Percentiles rank a stretch among this genome's conserved stretches.
Evolutionary conservation across 35 echinoderm and acorn worm species (phyloP).

Genomic region (Ptychodera flava): DNA sequence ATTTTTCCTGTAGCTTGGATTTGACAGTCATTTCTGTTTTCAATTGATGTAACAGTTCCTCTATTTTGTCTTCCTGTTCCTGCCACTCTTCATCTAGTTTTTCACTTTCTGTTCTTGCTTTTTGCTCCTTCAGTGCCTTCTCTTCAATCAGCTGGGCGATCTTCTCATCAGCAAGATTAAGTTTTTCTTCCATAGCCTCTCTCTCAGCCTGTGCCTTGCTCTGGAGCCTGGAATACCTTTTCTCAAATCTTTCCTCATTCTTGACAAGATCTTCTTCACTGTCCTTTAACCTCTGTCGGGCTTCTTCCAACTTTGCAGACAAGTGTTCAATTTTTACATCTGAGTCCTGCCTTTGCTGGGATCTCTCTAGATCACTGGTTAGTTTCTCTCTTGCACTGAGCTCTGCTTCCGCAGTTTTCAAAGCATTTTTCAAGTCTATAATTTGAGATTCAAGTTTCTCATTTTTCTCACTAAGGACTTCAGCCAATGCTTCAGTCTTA

Average conservation of each 20-base stretch:
- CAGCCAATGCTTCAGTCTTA: constrained; percentile 43
- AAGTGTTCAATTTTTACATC: constrained; percentile 22
- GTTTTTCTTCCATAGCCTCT: neutral
- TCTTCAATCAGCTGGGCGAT: neutral
- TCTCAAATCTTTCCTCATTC: constrained; percentile 46
- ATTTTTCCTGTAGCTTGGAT: constrained; percentile 51
- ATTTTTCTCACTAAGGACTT: constrained; percentile 60
- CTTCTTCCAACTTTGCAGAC: constrained; percentile 17
- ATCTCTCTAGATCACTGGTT: constrained; percentile 23
- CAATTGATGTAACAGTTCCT: constrained; percentile 53
- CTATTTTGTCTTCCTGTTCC: constrained; percentile 43
- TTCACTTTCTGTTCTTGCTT: neutral
- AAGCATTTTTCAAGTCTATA: constrained; percentile 22
- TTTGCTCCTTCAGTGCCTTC: neutral
- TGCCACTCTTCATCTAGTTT: neutral
- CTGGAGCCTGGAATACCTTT: constrained; percentile 31
- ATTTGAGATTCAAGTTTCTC: constrained; percentile 61
- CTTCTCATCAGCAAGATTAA: neutral
- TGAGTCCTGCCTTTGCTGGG: neutral
- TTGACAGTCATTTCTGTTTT: constrained; percentile 32
- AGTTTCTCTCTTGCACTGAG: constrained; percentile 8
- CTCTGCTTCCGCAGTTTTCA: constrained; percentile 31
- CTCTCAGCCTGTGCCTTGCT: constrained; percentile 17
- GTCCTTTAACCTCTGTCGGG: constrained; percentile 35
- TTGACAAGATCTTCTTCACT: constrained; percentile 21